A percentile compares a stretch with the other conserved stretches of the same genome.
These are phyloP conservation scores for Camponotus vicinus DNA, from an alignment of 1,140 invertebrate species.

Conservation along the genomic window DNA sequence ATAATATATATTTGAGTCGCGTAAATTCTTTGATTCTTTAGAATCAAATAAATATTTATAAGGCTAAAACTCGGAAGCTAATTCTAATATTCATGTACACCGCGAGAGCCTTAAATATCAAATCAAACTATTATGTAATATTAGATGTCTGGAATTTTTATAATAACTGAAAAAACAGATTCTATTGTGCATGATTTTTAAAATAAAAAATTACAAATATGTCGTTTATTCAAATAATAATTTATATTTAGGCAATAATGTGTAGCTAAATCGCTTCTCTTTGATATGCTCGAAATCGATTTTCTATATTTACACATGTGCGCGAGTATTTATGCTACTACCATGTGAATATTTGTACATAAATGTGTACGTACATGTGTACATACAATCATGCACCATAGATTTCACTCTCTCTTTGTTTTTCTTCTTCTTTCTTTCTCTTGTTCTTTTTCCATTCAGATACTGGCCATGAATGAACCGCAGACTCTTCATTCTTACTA, in stretches of 20 bases:
- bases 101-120: no score
- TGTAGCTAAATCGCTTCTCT: not conserved
- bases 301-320: not conserved
- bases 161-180: not conserved
- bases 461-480: conserved; percentile 80
- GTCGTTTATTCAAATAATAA: not conserved
- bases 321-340: conserved; percentile 33
- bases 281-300: not conserved
- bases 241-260: not conserved
- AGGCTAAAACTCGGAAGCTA: no score
- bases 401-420: conserved; percentile 35
- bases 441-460: conserved; percentile 79
- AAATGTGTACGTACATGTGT: not conserved
- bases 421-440: conserved; percentile 39
- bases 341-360: not conserved
- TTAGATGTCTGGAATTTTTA: not conserved
- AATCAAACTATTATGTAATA: no score
- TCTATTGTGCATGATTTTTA: not conserved
- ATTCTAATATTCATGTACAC: no score
- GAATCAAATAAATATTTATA: no score
- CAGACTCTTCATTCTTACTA: conserved; percentile 74
- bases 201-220: not conserved
- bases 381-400: conserved; percentile 47
- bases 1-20: not conserved
- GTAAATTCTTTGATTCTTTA: no score